phyloP scores from a whole-genome alignment of 2,797 vertebrate species.

The Falco concolor region DNA sequence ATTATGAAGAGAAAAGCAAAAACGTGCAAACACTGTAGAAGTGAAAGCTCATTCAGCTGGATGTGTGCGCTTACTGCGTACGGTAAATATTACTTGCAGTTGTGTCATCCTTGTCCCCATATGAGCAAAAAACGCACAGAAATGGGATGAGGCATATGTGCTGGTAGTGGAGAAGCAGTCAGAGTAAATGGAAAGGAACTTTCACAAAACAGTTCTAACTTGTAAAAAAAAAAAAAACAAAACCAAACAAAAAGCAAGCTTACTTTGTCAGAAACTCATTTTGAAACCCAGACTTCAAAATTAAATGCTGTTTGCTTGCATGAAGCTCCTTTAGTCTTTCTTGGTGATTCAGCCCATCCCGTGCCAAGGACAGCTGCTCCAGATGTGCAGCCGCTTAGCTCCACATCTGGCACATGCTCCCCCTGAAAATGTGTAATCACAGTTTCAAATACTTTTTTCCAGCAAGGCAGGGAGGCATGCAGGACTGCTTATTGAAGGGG shows the following conservation, averaged over 20 bases:
- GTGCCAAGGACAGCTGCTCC: background rate
- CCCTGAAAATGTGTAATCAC: background rate
- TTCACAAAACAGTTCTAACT: background rate
- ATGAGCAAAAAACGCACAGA: background rate
- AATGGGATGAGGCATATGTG: background rate
- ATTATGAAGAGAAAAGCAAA: background rate
- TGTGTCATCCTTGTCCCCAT: background rate
- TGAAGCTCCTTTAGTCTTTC: background rate
- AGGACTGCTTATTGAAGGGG: background rate
- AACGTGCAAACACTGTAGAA: background rate
- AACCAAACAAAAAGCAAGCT: background rate
- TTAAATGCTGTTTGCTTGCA: fast-evolving
- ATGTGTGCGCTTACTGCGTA: background rate
- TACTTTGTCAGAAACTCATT: background rate
- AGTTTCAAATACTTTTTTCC: background rate
- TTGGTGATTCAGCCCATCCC: background rate
- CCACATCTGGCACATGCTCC: background rate
- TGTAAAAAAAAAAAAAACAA: background rate
- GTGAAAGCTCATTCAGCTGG: background rate
- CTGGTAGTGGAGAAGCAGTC: background rate
- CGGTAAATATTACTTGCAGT: background rate
- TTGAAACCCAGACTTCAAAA: background rate
- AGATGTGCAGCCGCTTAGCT: background rate
- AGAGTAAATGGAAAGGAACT: background rate
- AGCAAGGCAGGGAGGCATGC: background rate